These are phyloP conservation scores for Aphidius colemani DNA, from an alignment of 2,888 invertebrate genomes.

Conservation along the genomic window DNA sequence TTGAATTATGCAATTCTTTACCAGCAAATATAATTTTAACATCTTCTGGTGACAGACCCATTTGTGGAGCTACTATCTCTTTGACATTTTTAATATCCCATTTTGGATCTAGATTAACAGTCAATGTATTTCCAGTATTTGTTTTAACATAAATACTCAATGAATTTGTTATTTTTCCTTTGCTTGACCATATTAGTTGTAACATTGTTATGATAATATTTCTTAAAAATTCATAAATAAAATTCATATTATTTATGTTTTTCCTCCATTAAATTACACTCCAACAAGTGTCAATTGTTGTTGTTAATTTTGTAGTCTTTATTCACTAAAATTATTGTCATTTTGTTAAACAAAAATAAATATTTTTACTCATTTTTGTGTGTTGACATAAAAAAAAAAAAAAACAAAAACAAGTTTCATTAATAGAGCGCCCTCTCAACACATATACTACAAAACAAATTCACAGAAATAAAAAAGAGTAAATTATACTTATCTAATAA, in stretches of 20 bases:
- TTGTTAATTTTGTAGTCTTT: too few relatives aligned
- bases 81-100: slow-evolving; percentile 78
- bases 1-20: slow-evolving; percentile 74
- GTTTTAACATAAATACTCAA: slow-evolving; percentile 73
- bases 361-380: too few relatives aligned
- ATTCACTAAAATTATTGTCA: too few relatives aligned
- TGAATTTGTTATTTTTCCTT: slow-evolving; percentile 66
- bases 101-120: slow-evolving; percentile 72
- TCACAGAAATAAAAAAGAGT: too few relatives aligned
- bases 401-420: too few relatives aligned
- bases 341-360: too few relatives aligned
- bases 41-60: slow-evolving; percentile 71
- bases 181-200: slow-evolving; percentile 67
- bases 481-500: too few relatives aligned
- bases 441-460: too few relatives aligned
- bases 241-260: slow-evolving; percentile 62
- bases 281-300: too few relatives aligned
- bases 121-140: slow-evolving; percentile 68
- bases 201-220: slow-evolving; percentile 67
- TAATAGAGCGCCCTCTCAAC: too few relatives aligned
- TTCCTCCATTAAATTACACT: neutral
- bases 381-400: too few relatives aligned
- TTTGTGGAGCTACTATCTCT: slow-evolving; percentile 70
- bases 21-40: slow-evolving; percentile 81
- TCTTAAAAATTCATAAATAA: slow-evolving; percentile 65